Conservation (phyloP, 2,113 vertebrate species). For the Silurus asotus region DNA sequence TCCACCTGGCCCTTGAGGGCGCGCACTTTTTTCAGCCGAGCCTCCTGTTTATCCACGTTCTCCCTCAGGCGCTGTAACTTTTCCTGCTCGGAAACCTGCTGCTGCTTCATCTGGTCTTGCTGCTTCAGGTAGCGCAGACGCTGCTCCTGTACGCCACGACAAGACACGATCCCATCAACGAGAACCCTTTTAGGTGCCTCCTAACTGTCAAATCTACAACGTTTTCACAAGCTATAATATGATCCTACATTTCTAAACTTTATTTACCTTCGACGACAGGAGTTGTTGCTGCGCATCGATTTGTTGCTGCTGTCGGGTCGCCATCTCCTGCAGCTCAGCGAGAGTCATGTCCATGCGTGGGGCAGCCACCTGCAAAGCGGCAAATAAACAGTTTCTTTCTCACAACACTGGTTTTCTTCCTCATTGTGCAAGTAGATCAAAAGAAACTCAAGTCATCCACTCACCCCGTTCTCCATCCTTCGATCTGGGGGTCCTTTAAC, state of each 20-base stretch:
- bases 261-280: constrained; percentile 87
- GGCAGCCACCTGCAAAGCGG: constrained; percentile 72
- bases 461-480: constrained; percentile 92
- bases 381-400: constrained; percentile 14
- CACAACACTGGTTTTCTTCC: background rate
- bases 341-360: constrained; percentile 95
- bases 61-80: constrained; percentile 88
- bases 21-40: constrained; percentile 91
- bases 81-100: constrained; percentile 89
- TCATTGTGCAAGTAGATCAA: background rate
- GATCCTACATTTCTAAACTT: background rate
- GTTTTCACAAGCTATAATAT: background rate
- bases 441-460: constrained; percentile 34
- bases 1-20: constrained; percentile 94
- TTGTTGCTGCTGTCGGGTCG: constrained; percentile 93
- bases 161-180: background rate
- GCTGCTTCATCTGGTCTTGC: constrained; percentile 89
- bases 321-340: constrained; percentile 96
- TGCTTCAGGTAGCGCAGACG: constrained; percentile 88
- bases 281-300: constrained; percentile 94
- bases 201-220: no score
- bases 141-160: constrained; percentile 78
- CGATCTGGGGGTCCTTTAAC: constrained; percentile 81
- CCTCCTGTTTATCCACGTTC: constrained; percentile 92
- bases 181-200: background rate